Evolutionary conservation across 2,797 vertebrate species (phyloP).

Genomic region (Hyperoplus immaculatus): DNA sequence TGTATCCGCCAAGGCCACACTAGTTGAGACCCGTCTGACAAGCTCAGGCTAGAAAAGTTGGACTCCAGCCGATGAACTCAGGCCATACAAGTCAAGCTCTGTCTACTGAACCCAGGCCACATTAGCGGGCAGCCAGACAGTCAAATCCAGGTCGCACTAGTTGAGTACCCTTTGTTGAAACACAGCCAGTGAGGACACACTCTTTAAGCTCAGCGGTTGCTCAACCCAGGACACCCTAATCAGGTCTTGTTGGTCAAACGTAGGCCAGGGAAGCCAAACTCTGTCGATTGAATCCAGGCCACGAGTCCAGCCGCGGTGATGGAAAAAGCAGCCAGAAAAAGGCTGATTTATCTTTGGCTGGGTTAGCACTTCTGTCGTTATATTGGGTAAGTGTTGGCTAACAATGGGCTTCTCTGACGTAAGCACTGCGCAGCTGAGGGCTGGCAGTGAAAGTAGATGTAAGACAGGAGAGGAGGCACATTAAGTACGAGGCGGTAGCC

Average conservation of each 20-base stretch:
- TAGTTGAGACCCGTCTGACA: conserved; percentile 73
- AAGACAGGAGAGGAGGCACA: conserved; percentile 63
- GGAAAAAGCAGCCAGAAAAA: conserved; percentile 63
- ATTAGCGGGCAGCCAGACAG: conserved; percentile 72
- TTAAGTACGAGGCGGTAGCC: conserved; percentile 47
- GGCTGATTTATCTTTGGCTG: conserved; percentile 67
- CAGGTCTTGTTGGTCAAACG: conserved; percentile 54
- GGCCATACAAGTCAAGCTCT: conserved; percentile 74
- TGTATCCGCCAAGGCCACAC: conserved; percentile 76
- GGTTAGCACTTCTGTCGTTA: conserved; percentile 70
- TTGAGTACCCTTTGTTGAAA: conserved; percentile 69
- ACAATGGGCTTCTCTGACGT: conserved; percentile 71
- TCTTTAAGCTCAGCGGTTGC: conserved; percentile 57
- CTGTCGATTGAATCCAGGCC: conserved; percentile 52
- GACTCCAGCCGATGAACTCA: conserved; percentile 73
- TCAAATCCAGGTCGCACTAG: conserved; percentile 73
- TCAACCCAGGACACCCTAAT: conserved; percentile 53
- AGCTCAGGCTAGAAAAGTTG: conserved; percentile 65
- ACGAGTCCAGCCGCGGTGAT: conserved; percentile 46
- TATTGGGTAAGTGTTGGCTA: conserved; percentile 68
- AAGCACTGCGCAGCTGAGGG: conserved; percentile 68
- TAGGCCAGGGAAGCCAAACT: conserved; percentile 41
- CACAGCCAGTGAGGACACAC: conserved; percentile 57
- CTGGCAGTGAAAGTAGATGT: conserved; percentile 60
- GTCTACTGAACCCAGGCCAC: conserved; percentile 74